Percentiles rank a stretch among this genome's conserved stretches.
phyloP scores from a whole-genome alignment of 2,888 invertebrate genomes.

The Melieria picta region DNA sequence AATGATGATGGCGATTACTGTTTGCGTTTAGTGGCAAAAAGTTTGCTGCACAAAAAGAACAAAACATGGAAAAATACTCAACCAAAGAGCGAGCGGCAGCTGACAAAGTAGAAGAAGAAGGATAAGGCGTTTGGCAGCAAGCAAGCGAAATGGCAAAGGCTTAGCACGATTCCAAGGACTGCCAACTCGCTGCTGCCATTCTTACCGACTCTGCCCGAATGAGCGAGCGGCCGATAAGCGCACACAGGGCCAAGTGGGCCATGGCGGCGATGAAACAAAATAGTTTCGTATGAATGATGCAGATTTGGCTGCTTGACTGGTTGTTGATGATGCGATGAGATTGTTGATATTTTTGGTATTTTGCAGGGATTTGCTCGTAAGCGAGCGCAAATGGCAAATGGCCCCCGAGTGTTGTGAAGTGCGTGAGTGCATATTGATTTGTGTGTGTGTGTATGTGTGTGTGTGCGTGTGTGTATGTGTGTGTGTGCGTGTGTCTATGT shows the following conservation, averaged over 20 bases:
- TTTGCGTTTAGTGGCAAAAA: neutral
- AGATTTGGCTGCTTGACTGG: constrained; percentile 21
- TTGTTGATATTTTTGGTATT: constrained; percentile 19
- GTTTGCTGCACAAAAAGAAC: constrained; percentile 13
- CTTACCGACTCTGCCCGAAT: neutral
- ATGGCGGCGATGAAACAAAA: constrained; percentile 10
- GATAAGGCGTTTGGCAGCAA: no score
- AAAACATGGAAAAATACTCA: neutral
- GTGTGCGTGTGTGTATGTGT: neutral
- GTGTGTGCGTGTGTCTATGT: neutral
- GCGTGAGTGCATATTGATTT: neutral
- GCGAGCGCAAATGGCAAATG: constrained; percentile 18
- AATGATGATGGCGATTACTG: neutral
- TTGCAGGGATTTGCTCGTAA: constrained; percentile 24
- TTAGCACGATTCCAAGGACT: constrained; percentile 14
- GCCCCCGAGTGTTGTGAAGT: no score
- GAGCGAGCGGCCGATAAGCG: constrained; percentile 13
- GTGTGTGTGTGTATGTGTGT: no score
- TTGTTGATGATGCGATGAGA: constrained; percentile 22
- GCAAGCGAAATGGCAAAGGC: constrained; percentile 16
- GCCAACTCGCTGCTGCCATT: constrained; percentile 2
- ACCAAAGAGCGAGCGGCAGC: neutral
- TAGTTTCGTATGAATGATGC: constrained; percentile 27
- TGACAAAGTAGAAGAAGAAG: neutral
- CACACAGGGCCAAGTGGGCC: neutral